Evolutionary conservation across 2,113 vertebrate species (phyloP).

Genomic region (Solea senegalensis): DNA sequence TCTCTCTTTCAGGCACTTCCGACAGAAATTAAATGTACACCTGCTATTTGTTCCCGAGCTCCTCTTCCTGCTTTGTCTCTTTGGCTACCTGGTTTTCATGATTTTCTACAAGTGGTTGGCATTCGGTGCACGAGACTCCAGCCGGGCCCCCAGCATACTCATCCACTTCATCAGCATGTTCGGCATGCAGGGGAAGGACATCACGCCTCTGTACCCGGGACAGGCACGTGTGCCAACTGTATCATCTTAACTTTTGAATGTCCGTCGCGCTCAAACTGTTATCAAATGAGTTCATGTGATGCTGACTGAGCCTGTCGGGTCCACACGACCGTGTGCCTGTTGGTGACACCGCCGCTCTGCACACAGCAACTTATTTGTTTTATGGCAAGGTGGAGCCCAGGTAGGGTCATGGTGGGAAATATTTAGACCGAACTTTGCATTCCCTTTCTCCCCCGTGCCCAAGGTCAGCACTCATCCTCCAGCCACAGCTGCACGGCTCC

Average conservation of each 20-base stretch:
- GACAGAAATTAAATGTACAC: constrained; percentile 88
- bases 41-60: constrained; percentile 94
- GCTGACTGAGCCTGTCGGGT: too few species aligned
- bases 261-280: not conserved
- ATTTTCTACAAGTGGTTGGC: constrained; percentile 95
- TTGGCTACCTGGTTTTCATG: constrained; percentile 95
- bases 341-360: too few species aligned
- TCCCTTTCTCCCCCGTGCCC: too few species aligned
- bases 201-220: constrained; percentile 82
- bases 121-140: constrained; percentile 84
- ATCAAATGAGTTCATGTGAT: not conserved
- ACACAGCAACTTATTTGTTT: too few species aligned
- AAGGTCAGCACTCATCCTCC: too few species aligned
- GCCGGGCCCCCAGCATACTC: constrained; percentile 91
- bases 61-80: constrained; percentile 93
- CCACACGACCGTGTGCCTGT: too few species aligned
- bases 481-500: too few species aligned
- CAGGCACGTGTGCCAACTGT: constrained; percentile 82
- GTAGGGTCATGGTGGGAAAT: too few species aligned
- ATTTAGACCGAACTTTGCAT: too few species aligned
- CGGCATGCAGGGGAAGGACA: constrained; percentile 81
- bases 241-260: not conserved
- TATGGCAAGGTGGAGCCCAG: too few species aligned
- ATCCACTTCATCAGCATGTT: constrained; percentile 99
- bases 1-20: constrained; percentile 86